These are phyloP conservation scores for Caenorhabditis inopinata DNA, from an alignment of 1,140 invertebrate species.

Conservation along the genomic window DNA sequence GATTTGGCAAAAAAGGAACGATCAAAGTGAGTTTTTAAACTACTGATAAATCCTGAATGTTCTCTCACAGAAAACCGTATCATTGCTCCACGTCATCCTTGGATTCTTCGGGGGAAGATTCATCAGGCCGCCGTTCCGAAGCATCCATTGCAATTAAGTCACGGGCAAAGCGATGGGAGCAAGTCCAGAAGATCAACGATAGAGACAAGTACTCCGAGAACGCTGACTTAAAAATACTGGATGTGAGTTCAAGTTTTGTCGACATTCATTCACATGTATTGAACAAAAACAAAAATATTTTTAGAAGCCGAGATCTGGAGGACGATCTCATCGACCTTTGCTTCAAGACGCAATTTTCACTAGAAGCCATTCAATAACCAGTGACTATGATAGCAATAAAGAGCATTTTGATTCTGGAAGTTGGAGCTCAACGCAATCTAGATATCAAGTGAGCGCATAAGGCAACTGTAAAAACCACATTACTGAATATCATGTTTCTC, in stretches of 20 bases:
- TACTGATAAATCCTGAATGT: background rate
- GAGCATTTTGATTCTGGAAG: constrained; percentile 48
- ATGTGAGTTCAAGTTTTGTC: background rate
- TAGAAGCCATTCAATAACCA: constrained; percentile 44
- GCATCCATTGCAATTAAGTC: background rate
- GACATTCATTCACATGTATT: background rate
- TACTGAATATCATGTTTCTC: no score
- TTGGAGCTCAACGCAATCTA: constrained; percentile 44
- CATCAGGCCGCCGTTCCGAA: constrained; percentile 2
- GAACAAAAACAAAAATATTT: background rate
- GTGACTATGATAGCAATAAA: constrained; percentile 50
- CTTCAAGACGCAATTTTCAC: constrained; percentile 46
- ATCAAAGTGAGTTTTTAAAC: background rate
- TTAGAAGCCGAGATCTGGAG: constrained; percentile 9
- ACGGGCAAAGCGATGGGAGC: constrained; percentile 4
- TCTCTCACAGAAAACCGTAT: constrained; percentile 12
- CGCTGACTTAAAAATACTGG: background rate
- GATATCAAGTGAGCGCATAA: background rate
- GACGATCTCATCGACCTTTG: constrained; percentile 23
- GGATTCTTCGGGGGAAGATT: constrained; percentile 40
- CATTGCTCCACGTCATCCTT: constrained; percentile 40
- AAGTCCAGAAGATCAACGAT: constrained; percentile 31
- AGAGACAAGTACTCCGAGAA: constrained; percentile 23
- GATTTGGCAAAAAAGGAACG: constrained; percentile 4
- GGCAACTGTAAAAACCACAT: no score